Percentiles rank a stretch among this genome's conserved stretches.
These are phyloP conservation scores for Drosophila kanekoi DNA, from an alignment of 2,888 invertebrate genomes.

Conservation along the genomic window DNA sequence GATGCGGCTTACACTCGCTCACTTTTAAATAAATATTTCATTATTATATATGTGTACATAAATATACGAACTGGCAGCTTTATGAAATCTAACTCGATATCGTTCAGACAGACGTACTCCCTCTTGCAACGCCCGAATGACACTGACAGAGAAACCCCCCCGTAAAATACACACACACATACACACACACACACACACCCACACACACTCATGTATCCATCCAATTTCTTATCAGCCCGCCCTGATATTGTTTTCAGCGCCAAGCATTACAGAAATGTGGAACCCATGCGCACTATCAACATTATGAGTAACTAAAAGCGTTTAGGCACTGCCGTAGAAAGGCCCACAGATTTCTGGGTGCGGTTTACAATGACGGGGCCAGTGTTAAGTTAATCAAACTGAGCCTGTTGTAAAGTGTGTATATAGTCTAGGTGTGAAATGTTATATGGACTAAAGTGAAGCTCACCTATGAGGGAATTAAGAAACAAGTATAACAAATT, in stretches of 20 bases:
- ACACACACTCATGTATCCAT: conserved; percentile 5
- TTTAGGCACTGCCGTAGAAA: neutral
- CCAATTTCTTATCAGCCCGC: conserved; percentile 35
- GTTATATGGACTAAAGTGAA: conserved; percentile 1
- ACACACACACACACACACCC: too few relatives aligned
- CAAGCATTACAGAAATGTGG: conserved; percentile 34
- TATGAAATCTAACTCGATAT: conserved; percentile 39
- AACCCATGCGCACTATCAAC: conserved; percentile 44
- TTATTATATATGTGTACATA: conserved; percentile 22
- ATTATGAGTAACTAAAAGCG: conserved; percentile 23
- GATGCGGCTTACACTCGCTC: conserved; percentile 37
- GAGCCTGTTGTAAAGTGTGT: conserved; percentile 1
- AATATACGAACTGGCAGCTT: conserved; percentile 11
- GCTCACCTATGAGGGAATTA: neutral
- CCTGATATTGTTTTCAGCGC: conserved; percentile 37
- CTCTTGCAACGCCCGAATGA: neutral
- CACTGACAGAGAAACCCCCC: conserved; percentile 8
- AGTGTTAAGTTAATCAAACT: conserved; percentile 4
- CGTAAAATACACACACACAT: neutral
- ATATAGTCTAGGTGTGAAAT: neutral
- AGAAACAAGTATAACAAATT: too few relatives aligned
- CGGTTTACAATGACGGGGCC: neutral
- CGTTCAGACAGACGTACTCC: neutral
- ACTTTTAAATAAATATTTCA: conserved; percentile 46
- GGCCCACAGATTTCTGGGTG: conserved; percentile 8